phyloP scores from a whole-genome alignment of 2,888 invertebrate species.

The Gari tellinella region DNA sequence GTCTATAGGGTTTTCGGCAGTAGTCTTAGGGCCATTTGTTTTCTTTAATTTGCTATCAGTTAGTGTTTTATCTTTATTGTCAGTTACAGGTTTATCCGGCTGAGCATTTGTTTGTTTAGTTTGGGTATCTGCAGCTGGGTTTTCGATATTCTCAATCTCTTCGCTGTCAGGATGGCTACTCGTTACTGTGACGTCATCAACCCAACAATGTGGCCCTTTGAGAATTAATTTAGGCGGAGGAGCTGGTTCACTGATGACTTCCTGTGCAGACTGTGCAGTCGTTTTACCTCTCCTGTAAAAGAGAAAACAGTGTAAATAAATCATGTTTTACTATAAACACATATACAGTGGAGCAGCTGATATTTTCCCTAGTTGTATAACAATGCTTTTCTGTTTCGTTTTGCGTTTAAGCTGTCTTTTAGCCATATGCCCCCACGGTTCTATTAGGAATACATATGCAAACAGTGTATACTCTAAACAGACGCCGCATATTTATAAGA shows the following conservation, averaged over 20 bases:
- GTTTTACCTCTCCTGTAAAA: background rate
- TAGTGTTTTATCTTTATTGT: background rate
- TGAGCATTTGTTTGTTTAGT: slow-evolving; percentile 13
- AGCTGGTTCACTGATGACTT: slow-evolving; percentile 50
- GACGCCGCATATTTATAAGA: too few species aligned
- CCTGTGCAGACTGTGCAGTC: slow-evolving; percentile 48
- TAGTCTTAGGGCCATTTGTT: background rate
- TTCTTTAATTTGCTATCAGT: background rate
- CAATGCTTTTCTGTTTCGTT: too few species aligned
- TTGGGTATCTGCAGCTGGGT: background rate
- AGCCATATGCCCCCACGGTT: too few species aligned
- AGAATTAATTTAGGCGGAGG: slow-evolving; percentile 55
- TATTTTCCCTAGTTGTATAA: too few species aligned
- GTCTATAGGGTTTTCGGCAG: slow-evolving; percentile 1
- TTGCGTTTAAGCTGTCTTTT: too few species aligned
- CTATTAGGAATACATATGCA: too few species aligned
- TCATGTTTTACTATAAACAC: too few species aligned
- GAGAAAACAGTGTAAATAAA: background rate
- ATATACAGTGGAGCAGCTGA: too few species aligned
- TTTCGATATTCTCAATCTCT: slow-evolving; percentile 4
- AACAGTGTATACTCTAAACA: too few species aligned
- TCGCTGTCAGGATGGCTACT: slow-evolving; percentile 61
- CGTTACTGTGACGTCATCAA: slow-evolving; percentile 74
- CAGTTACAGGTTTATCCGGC: background rate
- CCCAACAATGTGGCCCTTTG: slow-evolving; percentile 73